Conservation (phyloP, 2,113 vertebrate species). For the Cranoglanis bouderius region DNA sequence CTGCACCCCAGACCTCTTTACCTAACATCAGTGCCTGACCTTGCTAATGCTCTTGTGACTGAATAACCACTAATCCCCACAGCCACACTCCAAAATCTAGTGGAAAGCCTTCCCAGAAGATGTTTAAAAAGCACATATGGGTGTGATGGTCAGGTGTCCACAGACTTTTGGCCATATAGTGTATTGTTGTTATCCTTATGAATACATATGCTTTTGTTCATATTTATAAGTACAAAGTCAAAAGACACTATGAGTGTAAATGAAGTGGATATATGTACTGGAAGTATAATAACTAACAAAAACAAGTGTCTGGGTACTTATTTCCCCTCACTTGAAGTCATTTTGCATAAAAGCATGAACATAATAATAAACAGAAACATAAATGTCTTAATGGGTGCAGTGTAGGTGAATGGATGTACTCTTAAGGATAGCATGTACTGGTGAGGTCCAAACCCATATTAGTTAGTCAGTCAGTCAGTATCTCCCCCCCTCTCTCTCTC, state of each 20-base stretch:
- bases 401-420: too few relatives aligned
- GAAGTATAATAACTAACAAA: too few relatives aligned
- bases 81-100: not conserved
- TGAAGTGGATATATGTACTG: too few relatives aligned
- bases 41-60: not conserved
- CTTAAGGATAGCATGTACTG: too few relatives aligned
- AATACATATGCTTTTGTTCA: not conserved
- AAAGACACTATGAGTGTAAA: too few relatives aligned
- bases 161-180: not conserved
- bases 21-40: not conserved
- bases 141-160: not conserved
- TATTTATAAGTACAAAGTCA: not conserved
- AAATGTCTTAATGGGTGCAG: too few relatives aligned
- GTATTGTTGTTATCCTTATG: not conserved
- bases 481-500: too few relatives aligned
- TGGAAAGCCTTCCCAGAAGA: not conserved
- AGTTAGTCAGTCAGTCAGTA: too few relatives aligned
- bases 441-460: too few relatives aligned
- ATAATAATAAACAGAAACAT: too few relatives aligned
- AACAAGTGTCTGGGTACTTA: not conserved
- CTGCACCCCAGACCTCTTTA: not conserved
- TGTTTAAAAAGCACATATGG: too few relatives aligned
- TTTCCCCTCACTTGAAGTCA: not conserved
- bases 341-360: too few relatives aligned
- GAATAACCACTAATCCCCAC: not conserved